These are phyloP conservation scores for Pinna nobilis DNA, from an alignment of 1,140 invertebrate genomes.

Conservation along the genomic window DNA sequence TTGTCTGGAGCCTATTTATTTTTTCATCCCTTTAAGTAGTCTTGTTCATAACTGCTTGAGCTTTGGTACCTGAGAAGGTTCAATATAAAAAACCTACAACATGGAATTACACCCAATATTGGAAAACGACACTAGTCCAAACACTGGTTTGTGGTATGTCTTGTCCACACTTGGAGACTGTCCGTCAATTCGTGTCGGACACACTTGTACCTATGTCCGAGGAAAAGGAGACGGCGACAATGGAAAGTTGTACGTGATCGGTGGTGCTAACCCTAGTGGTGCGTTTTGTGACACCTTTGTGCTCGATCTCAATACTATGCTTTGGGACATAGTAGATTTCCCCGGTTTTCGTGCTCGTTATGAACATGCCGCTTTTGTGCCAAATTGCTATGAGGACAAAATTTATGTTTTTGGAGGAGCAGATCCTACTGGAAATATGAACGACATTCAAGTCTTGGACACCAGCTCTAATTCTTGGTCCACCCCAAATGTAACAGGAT, in stretches of 20 bases:
- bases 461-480: conserved; percentile 61
- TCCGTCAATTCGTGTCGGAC: conserved; percentile 73
- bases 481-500: conserved; percentile 57
- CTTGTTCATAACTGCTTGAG: neutral
- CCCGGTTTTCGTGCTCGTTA: conserved; percentile 68
- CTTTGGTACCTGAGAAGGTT: neutral
- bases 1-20: neutral
- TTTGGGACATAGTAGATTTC: conserved; percentile 69
- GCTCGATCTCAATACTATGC: conserved; percentile 69
- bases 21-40: neutral
- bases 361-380: conserved; percentile 71
- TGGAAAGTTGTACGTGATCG: conserved; percentile 72
- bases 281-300: conserved; percentile 71
- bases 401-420: conserved; percentile 74
- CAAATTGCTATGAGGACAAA: conserved; percentile 58
- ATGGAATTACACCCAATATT: conserved; percentile 74
- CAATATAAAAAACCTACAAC: conserved; percentile 17
- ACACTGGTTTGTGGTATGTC: conserved; percentile 70
- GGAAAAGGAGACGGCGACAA: conserved; percentile 51
- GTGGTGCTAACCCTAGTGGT: conserved; percentile 72
- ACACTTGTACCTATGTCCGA: conserved; percentile 65
- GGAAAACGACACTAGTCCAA: conserved; percentile 61
- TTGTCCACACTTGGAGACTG: conserved; percentile 67
- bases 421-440: conserved; percentile 71
- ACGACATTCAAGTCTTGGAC: conserved; percentile 72